A percentile compares a stretch with the other conserved stretches of the same genome.
These are phyloP conservation scores for Eupithecia exiguata DNA, from an alignment of 2,888 invertebrate species.

Conservation along the genomic window DNA sequence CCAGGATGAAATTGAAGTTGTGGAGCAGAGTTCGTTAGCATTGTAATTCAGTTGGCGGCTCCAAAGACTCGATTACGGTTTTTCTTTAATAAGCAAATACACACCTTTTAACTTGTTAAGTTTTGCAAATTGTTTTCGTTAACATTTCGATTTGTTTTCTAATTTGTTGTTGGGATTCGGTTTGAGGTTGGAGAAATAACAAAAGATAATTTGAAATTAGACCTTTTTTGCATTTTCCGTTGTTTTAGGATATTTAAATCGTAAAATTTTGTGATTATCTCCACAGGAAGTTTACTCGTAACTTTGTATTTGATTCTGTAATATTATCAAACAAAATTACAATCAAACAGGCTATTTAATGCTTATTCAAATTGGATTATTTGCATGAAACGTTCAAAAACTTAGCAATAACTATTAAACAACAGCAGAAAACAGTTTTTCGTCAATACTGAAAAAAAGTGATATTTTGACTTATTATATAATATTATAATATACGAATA, in stretches of 20 bases:
- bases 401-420: too few species aligned
- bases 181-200: slow-evolving; percentile 21
- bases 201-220: slow-evolving; percentile 9
- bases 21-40: slow-evolving; percentile 62
- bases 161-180: slow-evolving; percentile 25
- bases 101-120: slow-evolving; percentile 42
- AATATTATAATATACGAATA: too few species aligned
- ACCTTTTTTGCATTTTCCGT: not conserved
- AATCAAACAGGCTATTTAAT: too few species aligned
- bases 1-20: slow-evolving; percentile 55
- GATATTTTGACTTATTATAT: too few species aligned
- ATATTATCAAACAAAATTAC: not conserved
- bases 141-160: slow-evolving; percentile 30
- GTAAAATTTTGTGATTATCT: not conserved
- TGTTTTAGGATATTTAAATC: not conserved
- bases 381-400: too few species aligned
- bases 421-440: too few species aligned
- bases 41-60: slow-evolving; percentile 63
- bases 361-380: too few species aligned
- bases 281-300: not conserved
- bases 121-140: slow-evolving; percentile 44
- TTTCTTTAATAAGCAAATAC: slow-evolving; percentile 52
- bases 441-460: too few species aligned
- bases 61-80: slow-evolving; percentile 63
- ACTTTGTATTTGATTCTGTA: not conserved